Percentiles rank a stretch among this genome's conserved stretches.
phyloP scores from a whole-genome alignment of 92 coral and sea anemone species.

The Palythoa heliodiscus region DNA sequence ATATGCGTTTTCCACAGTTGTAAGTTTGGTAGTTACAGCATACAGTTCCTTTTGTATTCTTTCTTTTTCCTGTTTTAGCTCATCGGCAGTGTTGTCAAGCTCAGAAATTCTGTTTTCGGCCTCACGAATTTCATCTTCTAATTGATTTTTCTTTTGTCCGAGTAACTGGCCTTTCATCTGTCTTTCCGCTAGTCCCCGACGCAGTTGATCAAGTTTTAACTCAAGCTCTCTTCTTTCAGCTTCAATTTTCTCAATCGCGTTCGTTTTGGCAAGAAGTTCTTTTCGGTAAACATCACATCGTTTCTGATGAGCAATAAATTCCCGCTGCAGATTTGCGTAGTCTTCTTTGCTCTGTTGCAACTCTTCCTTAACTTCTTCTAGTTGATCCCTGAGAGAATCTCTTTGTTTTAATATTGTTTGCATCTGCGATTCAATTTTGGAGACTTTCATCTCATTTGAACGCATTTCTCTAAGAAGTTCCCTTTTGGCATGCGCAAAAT shows the following conservation, averaged over 20 bases:
- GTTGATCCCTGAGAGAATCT: constrained; percentile 75
- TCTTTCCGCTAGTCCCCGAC: constrained; percentile 70
- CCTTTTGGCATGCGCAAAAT: constrained; percentile 64
- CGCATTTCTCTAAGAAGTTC: constrained; percentile 74
- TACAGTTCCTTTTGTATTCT: constrained; percentile 69
- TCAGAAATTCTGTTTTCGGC: constrained; percentile 79
- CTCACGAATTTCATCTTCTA: constrained; percentile 76
- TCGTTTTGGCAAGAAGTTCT: constrained; percentile 81
- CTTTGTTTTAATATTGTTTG: constrained; percentile 82
- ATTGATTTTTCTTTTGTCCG: constrained; percentile 69
- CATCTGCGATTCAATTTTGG: constrained; percentile 84
- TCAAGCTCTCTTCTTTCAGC: constrained; percentile 65
- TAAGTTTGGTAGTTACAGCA: constrained; percentile 67
- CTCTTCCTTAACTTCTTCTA: constrained; percentile 81
- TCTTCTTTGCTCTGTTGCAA: constrained; percentile 77
- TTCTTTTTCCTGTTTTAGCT: constrained; percentile 76
- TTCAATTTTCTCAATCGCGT: constrained; percentile 78
- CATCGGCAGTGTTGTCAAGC: constrained; percentile 60
- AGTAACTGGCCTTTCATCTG: constrained; percentile 73
- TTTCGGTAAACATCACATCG: constrained; percentile 86
- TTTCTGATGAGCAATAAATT: constrained; percentile 93
- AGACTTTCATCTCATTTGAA: constrained; percentile 70
- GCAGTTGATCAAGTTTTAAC: constrained; percentile 70
- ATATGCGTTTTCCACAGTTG: constrained; percentile 68
- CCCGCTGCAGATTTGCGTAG: constrained; percentile 81